Evolutionary conservation across 2,797 vertebrate species (phyloP).

Genomic region (Hybognathus amarus): DNA sequence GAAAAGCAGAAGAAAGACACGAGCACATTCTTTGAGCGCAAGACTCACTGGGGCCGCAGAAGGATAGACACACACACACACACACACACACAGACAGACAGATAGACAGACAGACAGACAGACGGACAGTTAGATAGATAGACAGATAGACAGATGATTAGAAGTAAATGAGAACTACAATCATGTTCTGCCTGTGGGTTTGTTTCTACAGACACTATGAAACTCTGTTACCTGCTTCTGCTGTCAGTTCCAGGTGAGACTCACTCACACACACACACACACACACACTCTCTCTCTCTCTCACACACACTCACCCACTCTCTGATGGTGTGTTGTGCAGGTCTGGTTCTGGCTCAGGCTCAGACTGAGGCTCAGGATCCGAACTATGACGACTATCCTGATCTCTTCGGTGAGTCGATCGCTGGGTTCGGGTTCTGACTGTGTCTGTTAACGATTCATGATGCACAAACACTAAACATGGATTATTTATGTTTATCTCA

Average conservation of each 20-base stretch:
- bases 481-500: neutral
- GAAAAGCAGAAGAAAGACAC: constrained; percentile 58
- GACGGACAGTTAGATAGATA: fast-evolving
- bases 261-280: neutral
- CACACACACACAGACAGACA: fast-evolving
- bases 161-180: neutral
- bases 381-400: neutral
- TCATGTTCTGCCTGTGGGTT: neutral
- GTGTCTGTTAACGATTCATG: neutral
- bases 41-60: neutral
- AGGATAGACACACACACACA: constrained; percentile 58
- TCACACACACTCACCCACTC: fast-evolving
- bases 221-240: constrained; percentile 58
- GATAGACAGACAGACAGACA: neutral
- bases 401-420: neutral
- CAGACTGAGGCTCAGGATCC: constrained; percentile 13
- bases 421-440: neutral
- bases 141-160: neutral
- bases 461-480: neutral
- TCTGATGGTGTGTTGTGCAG: constrained; percentile 10
- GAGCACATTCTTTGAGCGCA: constrained; percentile 9
- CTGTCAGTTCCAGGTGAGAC: constrained; percentile 72
- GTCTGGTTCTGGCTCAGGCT: constrained; percentile 11
- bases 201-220: constrained; percentile 14
- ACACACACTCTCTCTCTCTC: neutral